phyloP scores from a whole-genome alignment of 2,797 vertebrate species.

The Sebastolobus alascanus region DNA sequence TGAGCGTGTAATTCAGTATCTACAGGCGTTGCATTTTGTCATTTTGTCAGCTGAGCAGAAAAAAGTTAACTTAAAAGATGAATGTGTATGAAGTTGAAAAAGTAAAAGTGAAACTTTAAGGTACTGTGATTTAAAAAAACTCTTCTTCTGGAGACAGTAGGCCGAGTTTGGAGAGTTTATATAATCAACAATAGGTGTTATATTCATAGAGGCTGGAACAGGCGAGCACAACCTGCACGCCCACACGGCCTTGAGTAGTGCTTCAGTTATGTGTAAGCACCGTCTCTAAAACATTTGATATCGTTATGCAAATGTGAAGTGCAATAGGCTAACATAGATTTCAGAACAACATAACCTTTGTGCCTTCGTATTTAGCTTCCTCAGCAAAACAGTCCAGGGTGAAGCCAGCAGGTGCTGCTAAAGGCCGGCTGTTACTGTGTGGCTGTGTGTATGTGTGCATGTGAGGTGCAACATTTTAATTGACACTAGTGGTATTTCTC shows the following conservation, averaged over 20 bases:
- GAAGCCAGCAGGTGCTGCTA: neutral
- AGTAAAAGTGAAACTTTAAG: constrained; percentile 14
- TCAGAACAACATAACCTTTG: constrained; percentile 38
- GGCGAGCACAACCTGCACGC: constrained; percentile 15
- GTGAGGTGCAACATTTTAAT: neutral
- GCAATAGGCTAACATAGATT: constrained; percentile 45
- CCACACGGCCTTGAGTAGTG: constrained; percentile 45
- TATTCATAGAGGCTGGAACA: constrained; percentile 20
- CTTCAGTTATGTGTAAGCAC: constrained; percentile 50
- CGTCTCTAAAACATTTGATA: constrained; percentile 38
- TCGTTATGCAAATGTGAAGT: constrained; percentile 57
- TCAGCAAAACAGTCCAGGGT: constrained; percentile 30
- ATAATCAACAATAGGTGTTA: constrained; percentile 18
- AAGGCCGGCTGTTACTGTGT: neutral
- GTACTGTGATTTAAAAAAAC: neutral
- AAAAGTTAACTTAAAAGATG: neutral
- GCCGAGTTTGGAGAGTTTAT: constrained; percentile 27
- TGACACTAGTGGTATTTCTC: neutral
- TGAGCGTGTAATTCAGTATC: neutral
- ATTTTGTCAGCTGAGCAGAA: neutral
- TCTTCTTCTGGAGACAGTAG: neutral
- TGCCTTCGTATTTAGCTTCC: constrained; percentile 25
- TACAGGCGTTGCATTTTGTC: neutral
- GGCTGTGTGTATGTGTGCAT: neutral
- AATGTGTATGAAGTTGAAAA: neutral